Evolutionary conservation across 1,140 invertebrate genomes (phyloP).

Genomic region (Lepidostoma basale): DNA sequence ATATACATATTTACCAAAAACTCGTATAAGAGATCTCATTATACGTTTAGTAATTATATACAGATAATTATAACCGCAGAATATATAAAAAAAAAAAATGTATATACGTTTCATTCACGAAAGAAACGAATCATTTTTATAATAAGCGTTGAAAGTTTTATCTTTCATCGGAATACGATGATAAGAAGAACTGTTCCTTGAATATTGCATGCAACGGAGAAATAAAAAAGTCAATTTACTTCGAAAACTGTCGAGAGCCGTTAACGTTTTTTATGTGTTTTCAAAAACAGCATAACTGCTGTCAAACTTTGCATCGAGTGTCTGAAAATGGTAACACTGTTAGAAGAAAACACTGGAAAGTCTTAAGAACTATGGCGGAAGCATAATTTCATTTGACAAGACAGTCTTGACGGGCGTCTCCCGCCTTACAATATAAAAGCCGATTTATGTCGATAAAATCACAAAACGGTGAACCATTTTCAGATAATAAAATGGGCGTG

Average conservation of each 20-base stretch:
- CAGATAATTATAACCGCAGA: too few relatives aligned
- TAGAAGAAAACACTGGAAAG: conserved; percentile 14
- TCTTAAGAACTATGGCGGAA: conserved; percentile 29
- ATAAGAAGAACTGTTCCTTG: too few relatives aligned
- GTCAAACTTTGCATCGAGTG: conserved; percentile 14
- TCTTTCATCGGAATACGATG: too few relatives aligned
- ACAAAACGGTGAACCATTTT: conserved; percentile 27
- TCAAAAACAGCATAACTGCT: neutral
- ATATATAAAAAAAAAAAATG: too few relatives aligned
- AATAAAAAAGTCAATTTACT: neutral
- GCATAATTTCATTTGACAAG: conserved; percentile 45
- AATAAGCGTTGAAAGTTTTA: too few relatives aligned
- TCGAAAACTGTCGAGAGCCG: neutral
- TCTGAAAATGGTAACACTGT: neutral
- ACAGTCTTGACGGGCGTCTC: conserved; percentile 40
- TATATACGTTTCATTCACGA: too few relatives aligned
- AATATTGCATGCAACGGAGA: too few relatives aligned
- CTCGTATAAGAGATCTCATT: too few relatives aligned
- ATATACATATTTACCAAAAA: too few relatives aligned
- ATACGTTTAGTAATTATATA: too few relatives aligned
- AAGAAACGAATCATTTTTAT: too few relatives aligned
- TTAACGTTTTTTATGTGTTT: neutral
- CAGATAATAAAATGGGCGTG: conserved; percentile 43
- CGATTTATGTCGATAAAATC: conserved; percentile 44
- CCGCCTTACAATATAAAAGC: conserved; percentile 27